phyloP scores from a whole-genome alignment of 2,113 vertebrate genomes.

The Regulus satrapa region DNA sequence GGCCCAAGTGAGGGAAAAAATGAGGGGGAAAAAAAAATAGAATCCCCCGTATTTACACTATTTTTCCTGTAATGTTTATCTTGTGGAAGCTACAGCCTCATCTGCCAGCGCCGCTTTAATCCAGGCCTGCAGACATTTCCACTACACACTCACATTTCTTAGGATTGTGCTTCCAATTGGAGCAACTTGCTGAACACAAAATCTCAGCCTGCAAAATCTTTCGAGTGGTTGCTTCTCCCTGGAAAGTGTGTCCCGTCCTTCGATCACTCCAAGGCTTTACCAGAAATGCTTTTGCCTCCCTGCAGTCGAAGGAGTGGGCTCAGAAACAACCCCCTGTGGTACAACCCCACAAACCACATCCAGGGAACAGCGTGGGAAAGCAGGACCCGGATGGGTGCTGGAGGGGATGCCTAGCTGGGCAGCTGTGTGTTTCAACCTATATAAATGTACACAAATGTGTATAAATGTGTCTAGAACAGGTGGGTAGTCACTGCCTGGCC shows the following conservation, averaged over 20 bases:
- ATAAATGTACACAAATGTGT: not conserved
- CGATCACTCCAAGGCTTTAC: accelerated
- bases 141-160: not conserved
- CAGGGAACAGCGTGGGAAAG: accelerated
- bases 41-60: conserved; percentile 1
- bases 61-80: not conserved
- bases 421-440: too few relatives aligned
- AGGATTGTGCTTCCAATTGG: not conserved
- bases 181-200: not conserved
- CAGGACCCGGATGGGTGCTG: not conserved
- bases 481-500: accelerated
- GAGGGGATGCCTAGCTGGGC: not conserved
- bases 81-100: conserved; percentile 2
- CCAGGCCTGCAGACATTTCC: not conserved
- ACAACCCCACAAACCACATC: not conserved
- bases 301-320: accelerated
- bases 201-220: not conserved
- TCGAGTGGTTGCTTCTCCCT: not conserved
- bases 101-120: not conserved
- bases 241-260: accelerated
- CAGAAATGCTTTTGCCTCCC: not conserved
- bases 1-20: not conserved
- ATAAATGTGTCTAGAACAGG: not conserved
- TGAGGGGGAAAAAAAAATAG: not conserved
- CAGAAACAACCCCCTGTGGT: not conserved